Conservation (phyloP, 2,797 vertebrate genomes). For the Ibycter americanus region DNA sequence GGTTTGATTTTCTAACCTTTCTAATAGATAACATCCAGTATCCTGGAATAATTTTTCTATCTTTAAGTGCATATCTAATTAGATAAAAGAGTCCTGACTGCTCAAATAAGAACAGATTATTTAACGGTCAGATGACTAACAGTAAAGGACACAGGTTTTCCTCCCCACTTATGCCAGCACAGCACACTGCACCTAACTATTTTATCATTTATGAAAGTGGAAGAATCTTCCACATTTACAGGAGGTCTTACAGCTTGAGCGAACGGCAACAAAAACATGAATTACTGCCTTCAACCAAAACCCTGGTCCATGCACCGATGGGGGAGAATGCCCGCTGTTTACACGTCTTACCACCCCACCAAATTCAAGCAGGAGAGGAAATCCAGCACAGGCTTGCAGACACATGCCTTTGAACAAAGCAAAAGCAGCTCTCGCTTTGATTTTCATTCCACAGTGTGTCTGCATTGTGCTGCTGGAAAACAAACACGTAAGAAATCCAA, state of each 20-base stretch:
- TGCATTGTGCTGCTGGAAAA: not conserved
- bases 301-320: not conserved
- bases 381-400: not conserved
- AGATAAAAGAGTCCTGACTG: not conserved
- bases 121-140: not conserved
- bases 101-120: not conserved
- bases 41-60: not conserved
- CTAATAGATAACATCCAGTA: not conserved
- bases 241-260: not conserved
- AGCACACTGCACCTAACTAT: not conserved
- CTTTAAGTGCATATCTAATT: not conserved
- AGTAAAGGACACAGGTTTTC: not conserved
- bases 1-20: slow-evolving; percentile 15
- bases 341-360: not conserved
- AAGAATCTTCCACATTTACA: not conserved
- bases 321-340: not conserved
- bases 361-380: not conserved
- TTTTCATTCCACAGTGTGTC: not conserved
- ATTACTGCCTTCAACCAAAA: not conserved
- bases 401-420: not conserved
- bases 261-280: not conserved
- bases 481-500: not conserved
- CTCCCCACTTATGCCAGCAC: not conserved
- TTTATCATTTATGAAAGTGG: not conserved
- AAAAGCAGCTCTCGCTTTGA: not conserved